These are phyloP conservation scores for Campoletis raptor DNA, from an alignment of 2,888 invertebrate genomes.

Conservation along the genomic window DNA sequence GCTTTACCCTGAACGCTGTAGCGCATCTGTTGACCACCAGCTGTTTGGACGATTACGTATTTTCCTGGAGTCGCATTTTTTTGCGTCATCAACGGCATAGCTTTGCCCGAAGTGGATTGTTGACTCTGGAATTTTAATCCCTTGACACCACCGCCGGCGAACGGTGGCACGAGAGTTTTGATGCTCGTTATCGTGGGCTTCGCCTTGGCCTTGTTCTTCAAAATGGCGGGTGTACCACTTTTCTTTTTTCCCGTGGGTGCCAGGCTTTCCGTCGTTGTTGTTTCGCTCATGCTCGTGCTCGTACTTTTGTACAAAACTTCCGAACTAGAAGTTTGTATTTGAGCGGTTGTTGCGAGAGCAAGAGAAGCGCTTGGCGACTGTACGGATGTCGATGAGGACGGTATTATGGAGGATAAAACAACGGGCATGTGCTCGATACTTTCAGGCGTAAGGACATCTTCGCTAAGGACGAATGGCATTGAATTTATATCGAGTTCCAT, in stretches of 20 bases:
- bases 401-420: constrained; percentile 84
- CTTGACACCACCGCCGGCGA: constrained; percentile 79
- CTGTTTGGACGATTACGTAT: constrained; percentile 82
- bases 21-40: constrained; percentile 79
- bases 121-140: constrained; percentile 79
- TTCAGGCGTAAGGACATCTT: constrained; percentile 89
- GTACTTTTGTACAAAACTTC: constrained; percentile 56
- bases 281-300: constrained; percentile 53
- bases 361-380: constrained; percentile 58
- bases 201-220: constrained; percentile 81
- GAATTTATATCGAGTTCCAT: constrained; percentile 90
- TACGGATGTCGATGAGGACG: constrained; percentile 68
- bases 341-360: constrained; percentile 74
- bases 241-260: constrained; percentile 77
- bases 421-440: constrained; percentile 90
- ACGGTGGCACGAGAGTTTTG: constrained; percentile 81
- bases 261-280: constrained; percentile 31
- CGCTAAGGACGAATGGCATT: constrained; percentile 91
- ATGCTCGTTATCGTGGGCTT: constrained; percentile 83
- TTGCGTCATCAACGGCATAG: constrained; percentile 75
- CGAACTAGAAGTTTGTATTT: constrained; percentile 73
- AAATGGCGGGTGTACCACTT: constrained; percentile 80
- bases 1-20: constrained; percentile 80
- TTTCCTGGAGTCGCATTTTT: constrained; percentile 78
- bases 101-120: constrained; percentile 70